A percentile compares a stretch with the other conserved stretches of the same genome.
phyloP scores from a whole-genome alignment of 2,888 invertebrate genomes.

The Pycnomerus fuliginosus region DNA sequence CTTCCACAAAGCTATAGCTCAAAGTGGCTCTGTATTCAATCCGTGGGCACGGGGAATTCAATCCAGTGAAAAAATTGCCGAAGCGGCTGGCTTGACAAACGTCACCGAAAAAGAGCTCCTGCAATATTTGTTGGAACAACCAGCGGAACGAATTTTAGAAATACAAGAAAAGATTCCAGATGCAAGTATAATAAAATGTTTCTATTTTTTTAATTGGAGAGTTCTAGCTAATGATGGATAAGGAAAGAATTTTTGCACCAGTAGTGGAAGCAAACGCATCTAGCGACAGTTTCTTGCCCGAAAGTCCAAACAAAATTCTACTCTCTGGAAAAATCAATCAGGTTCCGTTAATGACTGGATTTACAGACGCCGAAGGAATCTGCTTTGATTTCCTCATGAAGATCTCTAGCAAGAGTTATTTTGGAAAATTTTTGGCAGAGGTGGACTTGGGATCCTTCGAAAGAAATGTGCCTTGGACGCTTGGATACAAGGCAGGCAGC shows the following conservation, averaged over 20 bases:
- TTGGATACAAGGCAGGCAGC: neutral
- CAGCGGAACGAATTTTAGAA: constrained; percentile 35
- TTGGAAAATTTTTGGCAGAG: neutral
- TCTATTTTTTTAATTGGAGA: no score
- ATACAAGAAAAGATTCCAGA: constrained; percentile 13
- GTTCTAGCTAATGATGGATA: no score
- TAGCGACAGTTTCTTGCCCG: no score
- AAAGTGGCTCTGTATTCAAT: constrained; percentile 45
- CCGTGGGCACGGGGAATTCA: no score
- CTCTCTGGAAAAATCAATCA: constrained; percentile 14
- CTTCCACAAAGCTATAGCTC: constrained; percentile 44
- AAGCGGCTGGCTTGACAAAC: constrained; percentile 46
- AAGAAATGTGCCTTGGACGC: neutral
- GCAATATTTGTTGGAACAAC: constrained; percentile 46
- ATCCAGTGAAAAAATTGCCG: constrained; percentile 24
- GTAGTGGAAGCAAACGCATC: neutral
- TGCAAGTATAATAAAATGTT: constrained; percentile 9
- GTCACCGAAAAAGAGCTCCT: constrained; percentile 46
- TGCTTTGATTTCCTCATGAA: neutral
- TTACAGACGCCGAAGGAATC: neutral
- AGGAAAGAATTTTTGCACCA: neutral
- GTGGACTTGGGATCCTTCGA: constrained; percentile 18
- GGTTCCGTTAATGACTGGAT: neutral
- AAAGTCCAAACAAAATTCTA: no score
- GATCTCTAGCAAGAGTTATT: constrained; percentile 4